Base-by-base conservation (phyloP, 1,140 invertebrate genomes). In the Ruditapes philippinarum region DNA sequence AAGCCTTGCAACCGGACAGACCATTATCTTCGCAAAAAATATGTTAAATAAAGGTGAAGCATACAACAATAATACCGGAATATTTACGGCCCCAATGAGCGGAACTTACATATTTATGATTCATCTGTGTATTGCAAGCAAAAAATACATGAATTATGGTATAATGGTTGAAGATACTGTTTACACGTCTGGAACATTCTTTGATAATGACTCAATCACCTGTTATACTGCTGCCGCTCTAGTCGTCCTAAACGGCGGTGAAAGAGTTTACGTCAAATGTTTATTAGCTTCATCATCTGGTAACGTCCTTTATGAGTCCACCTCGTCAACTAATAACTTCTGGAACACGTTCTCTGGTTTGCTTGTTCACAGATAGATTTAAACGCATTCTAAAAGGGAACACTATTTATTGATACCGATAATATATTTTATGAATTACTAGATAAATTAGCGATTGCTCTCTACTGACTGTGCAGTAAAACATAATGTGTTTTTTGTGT, bases 101-200 rank as follows among this genome's bases (percentile, higher is more conserved):
- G 68, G 68, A 40, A 40, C 68, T 3, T 73, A 78, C 38, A 40
- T 78, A 5, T 78, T 78, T n/a, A 78, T 42, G 1, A 33, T 78
- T 11, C 74, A 78, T 40, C 49, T 78, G 38, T 78, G 74, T 51
- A 45, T 42, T 14, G 4, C 7, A 14, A 4, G 28, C 57, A 49
- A 49, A 14, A 25, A 11, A 12, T 11, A 74, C 42, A 74, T 74
- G 25, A 7, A 42, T 42, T 74, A 40, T 28, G 42, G 42, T 11
- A 28, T 74, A 25, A 28, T 74, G 12, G n/a, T 33, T 1, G 40
- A 74, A 22, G 28, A 49, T 28, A 74, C 12, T 45, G 42, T 74
- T 42, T 38, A 74, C 5, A 74, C 70, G 36, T 42, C 70, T 40
- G 70, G 42, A 22, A 12, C n/a, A 2, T 42, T 42, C 9, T 74